Conservation (phyloP, 2,797 vertebrate species). For the Alcedo atthis region DNA sequence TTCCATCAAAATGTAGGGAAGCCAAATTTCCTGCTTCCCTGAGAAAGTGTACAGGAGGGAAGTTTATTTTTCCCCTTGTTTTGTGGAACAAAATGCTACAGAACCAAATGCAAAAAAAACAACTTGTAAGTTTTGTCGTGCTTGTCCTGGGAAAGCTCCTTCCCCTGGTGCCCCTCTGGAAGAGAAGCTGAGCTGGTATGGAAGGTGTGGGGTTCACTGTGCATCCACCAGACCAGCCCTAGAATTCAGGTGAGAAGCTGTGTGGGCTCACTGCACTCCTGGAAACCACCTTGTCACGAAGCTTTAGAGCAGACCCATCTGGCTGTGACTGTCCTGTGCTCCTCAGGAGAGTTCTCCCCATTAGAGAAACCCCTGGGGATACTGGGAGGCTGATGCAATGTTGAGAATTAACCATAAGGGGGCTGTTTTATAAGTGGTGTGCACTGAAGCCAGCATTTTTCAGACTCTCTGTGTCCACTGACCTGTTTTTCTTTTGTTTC, state of each 20-base stretch:
- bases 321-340: neutral
- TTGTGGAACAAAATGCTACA: neutral
- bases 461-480: neutral
- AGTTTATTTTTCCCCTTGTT: neutral
- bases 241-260: neutral
- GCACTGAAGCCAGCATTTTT: neutral
- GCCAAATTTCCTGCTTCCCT: neutral
- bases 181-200: neutral
- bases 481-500: neutral
- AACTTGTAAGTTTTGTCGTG: accelerated
- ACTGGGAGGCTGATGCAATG: neutral
- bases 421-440: neutral
- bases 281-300: neutral
- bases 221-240: neutral
- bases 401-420: constrained; percentile 36
- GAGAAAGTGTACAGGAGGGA: neutral
- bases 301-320: neutral
- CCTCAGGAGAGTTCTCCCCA: neutral
- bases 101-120: neutral
- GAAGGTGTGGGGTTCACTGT: neutral
- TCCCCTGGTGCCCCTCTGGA: neutral
- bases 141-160: neutral
- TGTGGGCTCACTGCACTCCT: neutral
- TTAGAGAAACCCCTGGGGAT: neutral
- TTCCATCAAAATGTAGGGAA: neutral